Conservation (phyloP, 1,140 invertebrate genomes). For the Triops longicaudatus region DNA sequence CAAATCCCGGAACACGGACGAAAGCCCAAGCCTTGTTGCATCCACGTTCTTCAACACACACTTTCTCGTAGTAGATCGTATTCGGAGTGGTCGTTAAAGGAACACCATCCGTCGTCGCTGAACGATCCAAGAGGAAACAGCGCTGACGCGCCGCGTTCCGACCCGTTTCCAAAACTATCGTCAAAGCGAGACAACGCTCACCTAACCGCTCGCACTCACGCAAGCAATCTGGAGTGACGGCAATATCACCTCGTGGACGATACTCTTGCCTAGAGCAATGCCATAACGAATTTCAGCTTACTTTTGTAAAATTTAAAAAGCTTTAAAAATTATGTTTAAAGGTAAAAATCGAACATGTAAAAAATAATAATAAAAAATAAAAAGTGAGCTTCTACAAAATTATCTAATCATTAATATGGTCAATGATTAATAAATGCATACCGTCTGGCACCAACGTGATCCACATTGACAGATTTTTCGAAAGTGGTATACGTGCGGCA, state of each 20-base stretch:
- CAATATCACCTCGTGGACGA: constrained; percentile 37
- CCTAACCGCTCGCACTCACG: constrained; percentile 41
- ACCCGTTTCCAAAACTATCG: constrained; percentile 41
- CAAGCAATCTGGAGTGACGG: constrained; percentile 42
- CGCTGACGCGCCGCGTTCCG: constrained; percentile 39
- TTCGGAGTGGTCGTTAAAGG: constrained; percentile 39
- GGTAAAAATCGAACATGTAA: no score
- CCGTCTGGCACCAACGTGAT: constrained; percentile 35
- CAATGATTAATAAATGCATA: constrained; percentile 31
- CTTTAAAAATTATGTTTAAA: no score
- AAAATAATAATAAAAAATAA: no score
- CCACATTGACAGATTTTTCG: constrained; percentile 41
- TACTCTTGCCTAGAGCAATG: constrained; percentile 36
- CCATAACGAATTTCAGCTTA: neutral
- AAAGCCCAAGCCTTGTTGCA: constrained; percentile 46
- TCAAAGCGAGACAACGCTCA: constrained; percentile 41
- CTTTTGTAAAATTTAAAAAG: no score
- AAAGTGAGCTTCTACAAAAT: no score
- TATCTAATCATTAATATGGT: no score
- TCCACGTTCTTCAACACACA: constrained; percentile 40
- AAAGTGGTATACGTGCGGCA: constrained; percentile 35
- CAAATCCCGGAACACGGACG: constrained; percentile 43
- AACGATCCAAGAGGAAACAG: constrained; percentile 41
- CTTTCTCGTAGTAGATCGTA: constrained; percentile 46
- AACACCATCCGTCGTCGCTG: constrained; percentile 38